These are phyloP conservation scores for Manis crassicaudata DNA, from an alignment of 2,797 vertebrate species.

Conservation along the genomic window DNA sequence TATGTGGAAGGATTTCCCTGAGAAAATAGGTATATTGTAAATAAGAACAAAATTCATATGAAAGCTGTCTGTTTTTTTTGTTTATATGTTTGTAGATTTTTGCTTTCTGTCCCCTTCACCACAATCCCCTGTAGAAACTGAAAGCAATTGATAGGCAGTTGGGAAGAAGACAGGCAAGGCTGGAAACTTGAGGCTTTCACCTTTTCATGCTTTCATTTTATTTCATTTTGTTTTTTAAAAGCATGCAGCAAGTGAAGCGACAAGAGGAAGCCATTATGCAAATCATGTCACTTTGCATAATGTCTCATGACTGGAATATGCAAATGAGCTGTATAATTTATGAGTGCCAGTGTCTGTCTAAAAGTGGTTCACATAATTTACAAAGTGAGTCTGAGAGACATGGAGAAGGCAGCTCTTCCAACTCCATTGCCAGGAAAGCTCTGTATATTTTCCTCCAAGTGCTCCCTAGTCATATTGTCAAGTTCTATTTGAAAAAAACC, in stretches of 20 bases:
- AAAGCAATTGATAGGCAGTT: conserved; percentile 64
- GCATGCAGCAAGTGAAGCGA: conserved; percentile 93
- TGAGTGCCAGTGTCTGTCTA: conserved; percentile 94
- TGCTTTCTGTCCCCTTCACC: conserved; percentile 36
- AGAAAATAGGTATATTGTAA: conserved; percentile 72
- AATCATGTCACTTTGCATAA: conserved; percentile 96
- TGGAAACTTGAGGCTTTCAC: conserved; percentile 80
- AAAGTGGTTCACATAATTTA: conserved; percentile 95
- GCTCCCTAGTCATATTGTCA: conserved; percentile 59
- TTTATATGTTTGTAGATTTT: conserved; percentile 57
- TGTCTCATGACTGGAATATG: conserved; percentile 96
- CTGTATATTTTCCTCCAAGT: conserved; percentile 73
- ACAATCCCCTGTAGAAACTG: not conserved
- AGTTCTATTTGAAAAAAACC: conserved; percentile 50
- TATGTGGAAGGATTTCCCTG: conserved; percentile 60
- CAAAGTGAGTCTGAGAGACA: conserved; percentile 86
- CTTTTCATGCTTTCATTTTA: conserved; percentile 85
- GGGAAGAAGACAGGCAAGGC: conserved; percentile 73
- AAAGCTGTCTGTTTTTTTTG: conserved; percentile 66
- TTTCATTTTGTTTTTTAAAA: conserved; percentile 89
- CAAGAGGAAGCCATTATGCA: conserved; percentile 98
- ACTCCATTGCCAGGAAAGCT: conserved; percentile 79
- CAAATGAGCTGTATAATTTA: conserved; percentile 98
- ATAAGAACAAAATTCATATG: conserved; percentile 60
- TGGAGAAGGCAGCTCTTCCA: conserved; percentile 78